A percentile compares a stretch with the other conserved stretches of the same genome.
These are phyloP conservation scores for Pterois miles DNA, from an alignment of 2,797 vertebrate species.

Conservation along the genomic window DNA sequence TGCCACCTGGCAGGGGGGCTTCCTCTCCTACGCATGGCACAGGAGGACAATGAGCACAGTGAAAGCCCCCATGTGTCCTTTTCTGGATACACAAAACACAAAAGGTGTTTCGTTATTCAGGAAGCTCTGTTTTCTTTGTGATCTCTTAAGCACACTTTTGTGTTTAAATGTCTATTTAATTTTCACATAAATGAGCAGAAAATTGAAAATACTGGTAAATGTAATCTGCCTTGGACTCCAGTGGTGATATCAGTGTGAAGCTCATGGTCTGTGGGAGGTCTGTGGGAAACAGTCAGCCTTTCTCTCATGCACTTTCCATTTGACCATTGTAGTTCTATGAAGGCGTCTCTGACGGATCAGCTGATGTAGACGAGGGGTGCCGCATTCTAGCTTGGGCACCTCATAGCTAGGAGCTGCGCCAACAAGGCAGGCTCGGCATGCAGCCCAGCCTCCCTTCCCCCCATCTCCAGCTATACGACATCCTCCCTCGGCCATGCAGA, in stretches of 20 bases:
- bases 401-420: constrained; percentile 71
- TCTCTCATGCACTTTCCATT: constrained; percentile 42
- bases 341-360: constrained; percentile 69
- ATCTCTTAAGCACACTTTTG: constrained; percentile 23
- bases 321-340: constrained; percentile 32
- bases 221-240: neutral
- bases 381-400: constrained; percentile 74
- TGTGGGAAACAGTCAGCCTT: constrained; percentile 25
- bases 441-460: constrained; percentile 47
- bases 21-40: constrained; percentile 61
- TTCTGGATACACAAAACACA: constrained; percentile 33
- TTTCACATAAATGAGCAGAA: neutral
- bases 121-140: constrained; percentile 3
- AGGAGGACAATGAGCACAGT: constrained; percentile 57
- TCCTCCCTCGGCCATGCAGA: constrained; percentile 68
- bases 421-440: constrained; percentile 66
- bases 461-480: constrained; percentile 63
- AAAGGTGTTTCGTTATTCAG: constrained; percentile 34
- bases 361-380: constrained; percentile 65
- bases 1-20: constrained; percentile 76
- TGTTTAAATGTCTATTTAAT: neutral
- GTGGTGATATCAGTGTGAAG: neutral
- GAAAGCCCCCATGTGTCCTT: constrained; percentile 45
- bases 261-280: constrained; percentile 42
- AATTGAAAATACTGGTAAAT: neutral